Evolutionary conservation across 2,113 vertebrate genomes (phyloP).

Genomic region (Nothocercus nigrocapillus): DNA sequence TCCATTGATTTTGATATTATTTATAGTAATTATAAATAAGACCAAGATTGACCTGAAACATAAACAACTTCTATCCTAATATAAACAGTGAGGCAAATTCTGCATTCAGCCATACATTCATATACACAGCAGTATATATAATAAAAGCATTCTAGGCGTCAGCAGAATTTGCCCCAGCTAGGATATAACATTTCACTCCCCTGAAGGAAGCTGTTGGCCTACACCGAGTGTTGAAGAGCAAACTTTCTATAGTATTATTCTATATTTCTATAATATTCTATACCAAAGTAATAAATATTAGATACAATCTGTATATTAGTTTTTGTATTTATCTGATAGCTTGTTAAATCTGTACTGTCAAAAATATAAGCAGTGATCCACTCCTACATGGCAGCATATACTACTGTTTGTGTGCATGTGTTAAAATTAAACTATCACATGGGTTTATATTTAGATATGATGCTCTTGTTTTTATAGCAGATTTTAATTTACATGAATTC

Average conservation of each 20-base stretch:
- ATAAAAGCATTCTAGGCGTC: neutral
- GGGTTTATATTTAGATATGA: slow-evolving; percentile 19
- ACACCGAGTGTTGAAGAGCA: neutral
- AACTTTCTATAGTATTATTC: slow-evolving; percentile 23
- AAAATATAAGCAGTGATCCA: slow-evolving; percentile 61
- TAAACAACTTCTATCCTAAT: neutral
- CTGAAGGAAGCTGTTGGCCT: neutral
- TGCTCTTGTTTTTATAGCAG: neutral
- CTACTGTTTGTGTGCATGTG: neutral
- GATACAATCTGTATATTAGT: slow-evolving; percentile 66
- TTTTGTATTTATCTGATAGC: slow-evolving; percentile 53
- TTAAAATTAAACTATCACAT: slow-evolving; percentile 25
- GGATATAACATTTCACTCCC: neutral
- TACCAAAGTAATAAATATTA: slow-evolving; percentile 72
- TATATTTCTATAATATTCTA: slow-evolving; percentile 35
- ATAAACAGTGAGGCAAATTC: neutral
- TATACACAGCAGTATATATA: neutral
- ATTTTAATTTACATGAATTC: neutral
- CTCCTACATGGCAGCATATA: slow-evolving; percentile 11
- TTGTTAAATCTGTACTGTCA: slow-evolving; percentile 61
- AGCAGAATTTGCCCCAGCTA: slow-evolving; percentile 15
- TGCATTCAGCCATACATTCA: neutral
- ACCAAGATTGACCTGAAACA: neutral
- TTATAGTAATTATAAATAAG: slow-evolving; percentile 18
- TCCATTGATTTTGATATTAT: neutral